Evolutionary conservation across 2,797 vertebrate genomes (phyloP).

Genomic region (Nothura maculosa): DNA sequence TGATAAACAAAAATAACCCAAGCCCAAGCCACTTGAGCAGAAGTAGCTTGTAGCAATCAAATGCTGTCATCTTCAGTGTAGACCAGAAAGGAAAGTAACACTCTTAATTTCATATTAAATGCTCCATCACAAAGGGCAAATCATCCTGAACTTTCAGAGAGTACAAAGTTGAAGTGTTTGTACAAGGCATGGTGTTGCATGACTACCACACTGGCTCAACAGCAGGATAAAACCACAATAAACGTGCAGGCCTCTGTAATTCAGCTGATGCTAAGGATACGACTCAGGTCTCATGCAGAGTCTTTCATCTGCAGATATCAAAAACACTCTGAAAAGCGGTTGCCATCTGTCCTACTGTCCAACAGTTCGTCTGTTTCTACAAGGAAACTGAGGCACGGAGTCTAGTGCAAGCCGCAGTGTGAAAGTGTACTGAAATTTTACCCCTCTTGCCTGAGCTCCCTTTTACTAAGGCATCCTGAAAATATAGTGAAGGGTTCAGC

Average conservation of each 20-base stretch:
- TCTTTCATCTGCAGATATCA: neutral
- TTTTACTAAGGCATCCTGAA: neutral
- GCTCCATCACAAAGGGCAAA: neutral
- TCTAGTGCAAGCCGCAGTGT: neutral
- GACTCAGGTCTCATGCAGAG: neutral
- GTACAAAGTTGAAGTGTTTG: conserved; percentile 5
- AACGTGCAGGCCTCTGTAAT: neutral
- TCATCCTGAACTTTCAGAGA: neutral
- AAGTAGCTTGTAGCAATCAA: neutral
- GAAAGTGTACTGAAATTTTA: neutral
- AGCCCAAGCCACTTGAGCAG: neutral
- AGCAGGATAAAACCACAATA: conserved; percentile 22
- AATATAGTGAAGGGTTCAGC: neutral
- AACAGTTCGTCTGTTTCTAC: neutral
- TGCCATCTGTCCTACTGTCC: neutral
- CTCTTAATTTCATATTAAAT: neutral
- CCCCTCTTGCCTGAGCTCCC: neutral
- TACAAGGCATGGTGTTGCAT: neutral
- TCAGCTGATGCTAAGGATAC: neutral
- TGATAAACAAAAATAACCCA: neutral
- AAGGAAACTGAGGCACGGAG: neutral
- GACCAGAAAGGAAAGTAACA: neutral
- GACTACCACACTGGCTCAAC: neutral
- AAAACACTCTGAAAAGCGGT: neutral
- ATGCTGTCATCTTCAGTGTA: neutral